Conservation (phyloP, 2,797 vertebrate genomes). For the Artibeus lituratus region DNA sequence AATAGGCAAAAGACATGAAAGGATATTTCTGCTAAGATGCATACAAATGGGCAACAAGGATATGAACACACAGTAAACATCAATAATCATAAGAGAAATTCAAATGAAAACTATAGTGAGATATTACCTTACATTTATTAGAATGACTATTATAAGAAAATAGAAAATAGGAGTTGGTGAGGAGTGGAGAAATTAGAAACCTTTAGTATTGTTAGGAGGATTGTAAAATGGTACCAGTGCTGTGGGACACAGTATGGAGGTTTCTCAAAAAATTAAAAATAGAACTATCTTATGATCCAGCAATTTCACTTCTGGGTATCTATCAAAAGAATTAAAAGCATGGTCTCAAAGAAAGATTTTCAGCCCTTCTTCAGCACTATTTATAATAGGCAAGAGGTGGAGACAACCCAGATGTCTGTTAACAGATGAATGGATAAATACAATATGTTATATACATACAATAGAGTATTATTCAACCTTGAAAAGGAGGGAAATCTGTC, state of each 20-base stretch:
- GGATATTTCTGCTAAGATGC: background rate
- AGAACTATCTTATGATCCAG: background rate
- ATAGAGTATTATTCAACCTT: background rate
- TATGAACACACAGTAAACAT: background rate
- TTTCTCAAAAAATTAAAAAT: slow-evolving; percentile 41
- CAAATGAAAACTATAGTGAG: background rate
- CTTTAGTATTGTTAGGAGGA: background rate
- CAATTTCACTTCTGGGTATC: background rate
- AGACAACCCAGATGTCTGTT: background rate
- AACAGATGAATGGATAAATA: background rate
- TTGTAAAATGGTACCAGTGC: background rate
- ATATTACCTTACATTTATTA: background rate
- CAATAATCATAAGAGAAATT: background rate
- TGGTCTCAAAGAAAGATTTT: background rate
- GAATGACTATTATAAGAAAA: background rate
- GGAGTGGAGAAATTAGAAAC: background rate
- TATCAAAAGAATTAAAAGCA: background rate
- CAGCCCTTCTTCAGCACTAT: background rate
- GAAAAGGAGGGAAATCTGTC: background rate
- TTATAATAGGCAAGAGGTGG: background rate
- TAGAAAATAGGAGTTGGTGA: background rate
- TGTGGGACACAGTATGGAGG: background rate
- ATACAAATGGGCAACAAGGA: background rate
- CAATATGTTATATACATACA: background rate
- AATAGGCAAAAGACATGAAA: background rate